Evolutionary conservation across 1,140 invertebrate species (phyloP).

Genomic region (Teleogryllus occipitalis): DNA sequence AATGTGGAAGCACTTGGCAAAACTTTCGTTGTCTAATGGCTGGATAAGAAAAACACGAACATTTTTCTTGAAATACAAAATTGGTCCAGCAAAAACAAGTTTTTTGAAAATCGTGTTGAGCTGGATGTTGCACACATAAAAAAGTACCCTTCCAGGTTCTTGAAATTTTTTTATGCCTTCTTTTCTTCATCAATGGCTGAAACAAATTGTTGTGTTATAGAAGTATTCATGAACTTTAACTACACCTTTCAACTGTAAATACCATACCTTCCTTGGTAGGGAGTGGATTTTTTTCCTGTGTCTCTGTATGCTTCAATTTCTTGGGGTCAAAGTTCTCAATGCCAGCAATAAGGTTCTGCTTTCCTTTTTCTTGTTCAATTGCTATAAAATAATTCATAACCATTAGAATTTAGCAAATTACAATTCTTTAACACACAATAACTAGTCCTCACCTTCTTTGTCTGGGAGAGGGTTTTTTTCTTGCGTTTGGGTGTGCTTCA

Average conservation of each 20-base stretch:
- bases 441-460: slow-evolving; percentile 69
- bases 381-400: slow-evolving; percentile 45
- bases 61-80: not conserved
- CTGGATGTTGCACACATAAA: not conserved
- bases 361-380: slow-evolving; percentile 79
- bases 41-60: slow-evolving; percentile 9
- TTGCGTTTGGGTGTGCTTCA: slow-evolving; percentile 87
- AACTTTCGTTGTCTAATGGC: slow-evolving; percentile 14
- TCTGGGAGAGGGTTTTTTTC: slow-evolving; percentile 91
- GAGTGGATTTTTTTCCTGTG: slow-evolving; percentile 80
- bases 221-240: not conserved
- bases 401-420: not conserved
- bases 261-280: slow-evolving; percentile 69
- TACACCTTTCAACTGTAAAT: not conserved
- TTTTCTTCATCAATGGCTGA: slow-evolving; percentile 60
- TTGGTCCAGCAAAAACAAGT: not conserved
- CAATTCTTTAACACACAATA: not conserved
- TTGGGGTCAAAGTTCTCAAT: slow-evolving; percentile 80
- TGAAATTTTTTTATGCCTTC: slow-evolving; percentile 42
- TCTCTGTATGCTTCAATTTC: slow-evolving; percentile 82
- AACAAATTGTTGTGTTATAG: slow-evolving; percentile 20
- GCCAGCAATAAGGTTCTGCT: slow-evolving; percentile 74
- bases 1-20: slow-evolving; percentile 15
- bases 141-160: not conserved
- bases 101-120: not conserved